Percentiles rank a stretch among this genome's conserved stretches.
phyloP scores from a whole-genome alignment of 2,888 invertebrate genomes.

The Dicyrtomina minuta region DNA sequence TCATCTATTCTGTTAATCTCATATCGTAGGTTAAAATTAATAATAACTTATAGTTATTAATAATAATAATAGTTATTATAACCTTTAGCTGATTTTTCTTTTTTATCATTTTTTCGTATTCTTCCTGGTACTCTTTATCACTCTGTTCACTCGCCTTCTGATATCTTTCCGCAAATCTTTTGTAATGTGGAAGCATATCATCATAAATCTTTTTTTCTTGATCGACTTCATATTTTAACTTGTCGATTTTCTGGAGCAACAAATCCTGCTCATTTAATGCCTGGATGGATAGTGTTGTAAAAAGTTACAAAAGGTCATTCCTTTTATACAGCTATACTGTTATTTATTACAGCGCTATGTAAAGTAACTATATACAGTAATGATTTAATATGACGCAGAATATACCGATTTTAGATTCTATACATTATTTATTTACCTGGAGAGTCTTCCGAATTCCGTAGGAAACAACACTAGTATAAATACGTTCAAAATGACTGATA shows the following conservation, averaged over 20 bases:
- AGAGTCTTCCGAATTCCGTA: slow-evolving; percentile 29
- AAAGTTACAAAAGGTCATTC: no score
- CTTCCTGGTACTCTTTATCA: slow-evolving; percentile 25
- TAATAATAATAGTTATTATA: no score
- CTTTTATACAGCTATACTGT: no score
- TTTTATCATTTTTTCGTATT: slow-evolving; percentile 20
- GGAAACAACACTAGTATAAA: slow-evolving; percentile 25
- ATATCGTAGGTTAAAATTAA: no score
- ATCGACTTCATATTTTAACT: slow-evolving; percentile 20
- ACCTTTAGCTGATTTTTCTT: slow-evolving; percentile 23
- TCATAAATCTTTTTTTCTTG: slow-evolving; percentile 21
- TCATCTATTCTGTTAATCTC: no score
- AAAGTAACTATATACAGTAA: no score
- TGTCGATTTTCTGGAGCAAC: neutral
- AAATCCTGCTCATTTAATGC: neutral
- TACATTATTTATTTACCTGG: neutral
- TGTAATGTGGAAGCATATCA: slow-evolving; percentile 17
- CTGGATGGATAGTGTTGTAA: no score
- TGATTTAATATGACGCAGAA: no score
- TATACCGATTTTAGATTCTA: no score
- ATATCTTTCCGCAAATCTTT: slow-evolving; percentile 11
- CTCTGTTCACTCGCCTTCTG: neutral
- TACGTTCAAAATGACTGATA: neutral
- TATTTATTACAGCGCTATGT: no score
- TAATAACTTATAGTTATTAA: no score